A percentile compares a stretch with the other conserved stretches of the same genome.
These are phyloP conservation scores for Frieseomelitta varia DNA, from an alignment of 1,140 invertebrate species.

Conservation along the genomic window DNA sequence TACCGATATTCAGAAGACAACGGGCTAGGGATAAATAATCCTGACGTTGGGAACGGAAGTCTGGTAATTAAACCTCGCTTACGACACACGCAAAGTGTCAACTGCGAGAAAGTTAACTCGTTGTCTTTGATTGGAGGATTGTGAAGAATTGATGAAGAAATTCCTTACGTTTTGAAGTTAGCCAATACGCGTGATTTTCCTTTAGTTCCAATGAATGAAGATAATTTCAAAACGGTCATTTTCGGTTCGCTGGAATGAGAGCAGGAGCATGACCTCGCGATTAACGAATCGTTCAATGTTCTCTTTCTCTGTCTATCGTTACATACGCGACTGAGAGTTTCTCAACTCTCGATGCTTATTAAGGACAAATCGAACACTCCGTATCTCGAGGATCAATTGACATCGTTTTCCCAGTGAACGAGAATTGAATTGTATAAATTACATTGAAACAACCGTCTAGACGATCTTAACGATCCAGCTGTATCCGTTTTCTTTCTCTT, in stretches of 20 bases:
- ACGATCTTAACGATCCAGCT: neutral
- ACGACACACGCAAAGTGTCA: neutral
- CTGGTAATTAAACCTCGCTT: neutral
- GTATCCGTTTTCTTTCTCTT: neutral
- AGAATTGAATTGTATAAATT: neutral
- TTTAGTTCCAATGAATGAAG: too few species aligned
- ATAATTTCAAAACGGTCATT: too few species aligned
- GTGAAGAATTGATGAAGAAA: too few species aligned
- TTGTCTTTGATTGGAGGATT: too few species aligned
- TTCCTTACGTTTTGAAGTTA: too few species aligned
- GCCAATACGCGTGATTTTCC: too few species aligned
- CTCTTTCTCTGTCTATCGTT: neutral
- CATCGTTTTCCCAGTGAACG: neutral
- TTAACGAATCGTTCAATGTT: neutral
- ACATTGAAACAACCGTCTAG: neutral
- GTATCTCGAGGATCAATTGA: neutral
- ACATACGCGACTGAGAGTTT: neutral
- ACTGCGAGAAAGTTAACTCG: neutral
- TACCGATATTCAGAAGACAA: constrained; percentile 20
- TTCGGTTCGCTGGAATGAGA: too few species aligned
- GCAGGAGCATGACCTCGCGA: too few species aligned
- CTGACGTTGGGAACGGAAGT: neutral
- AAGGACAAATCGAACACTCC: neutral
- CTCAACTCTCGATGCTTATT: neutral
- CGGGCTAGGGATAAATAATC: constrained; percentile 42